Conservation (phyloP, 1,140 invertebrate genomes). For the Papilio polytes region DNA sequence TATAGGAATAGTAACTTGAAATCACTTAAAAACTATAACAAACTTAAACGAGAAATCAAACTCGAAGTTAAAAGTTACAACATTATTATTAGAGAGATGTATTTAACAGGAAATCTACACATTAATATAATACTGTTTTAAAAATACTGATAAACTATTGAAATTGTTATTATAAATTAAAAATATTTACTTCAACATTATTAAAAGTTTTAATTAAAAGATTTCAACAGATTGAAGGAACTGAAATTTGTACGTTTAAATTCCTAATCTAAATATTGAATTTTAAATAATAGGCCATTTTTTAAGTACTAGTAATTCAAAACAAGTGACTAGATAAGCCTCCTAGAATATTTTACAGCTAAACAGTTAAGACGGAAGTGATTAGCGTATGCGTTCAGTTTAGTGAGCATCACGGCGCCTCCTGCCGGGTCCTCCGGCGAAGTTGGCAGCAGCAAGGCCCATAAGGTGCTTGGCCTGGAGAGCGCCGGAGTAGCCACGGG, state of each 20-base stretch:
- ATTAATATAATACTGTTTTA: slow-evolving; percentile 42
- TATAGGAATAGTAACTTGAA: slow-evolving; percentile 53
- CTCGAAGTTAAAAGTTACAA: background rate
- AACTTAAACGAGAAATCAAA: background rate
- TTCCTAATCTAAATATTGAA: background rate
- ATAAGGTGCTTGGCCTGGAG: slow-evolving; percentile 95
- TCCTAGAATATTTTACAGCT: slow-evolving; percentile 27
- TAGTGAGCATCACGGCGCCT: slow-evolving; percentile 87
- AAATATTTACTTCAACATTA: slow-evolving; percentile 37
- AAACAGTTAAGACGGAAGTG: slow-evolving; percentile 32
- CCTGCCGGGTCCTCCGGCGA: slow-evolving; percentile 93
- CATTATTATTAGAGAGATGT: slow-evolving; percentile 14
- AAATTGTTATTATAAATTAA: background rate
- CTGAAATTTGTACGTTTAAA: background rate
- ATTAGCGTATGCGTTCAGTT: slow-evolving; percentile 36
- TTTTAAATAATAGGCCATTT: slow-evolving; percentile 19
- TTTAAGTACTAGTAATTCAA: background rate
- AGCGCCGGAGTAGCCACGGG: slow-evolving; percentile 93
- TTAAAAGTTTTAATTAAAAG: slow-evolving; percentile 17
- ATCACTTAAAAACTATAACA: slow-evolving; percentile 41
- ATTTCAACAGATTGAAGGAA: background rate
- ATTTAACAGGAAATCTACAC: slow-evolving; percentile 21
- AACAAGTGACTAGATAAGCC: slow-evolving; percentile 6
- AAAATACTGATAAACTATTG: slow-evolving; percentile 40
- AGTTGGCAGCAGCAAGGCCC: slow-evolving; percentile 93